Evolutionary conservation across 2,888 invertebrate species (phyloP).

Genomic region (Spisula subtruncata): DNA sequence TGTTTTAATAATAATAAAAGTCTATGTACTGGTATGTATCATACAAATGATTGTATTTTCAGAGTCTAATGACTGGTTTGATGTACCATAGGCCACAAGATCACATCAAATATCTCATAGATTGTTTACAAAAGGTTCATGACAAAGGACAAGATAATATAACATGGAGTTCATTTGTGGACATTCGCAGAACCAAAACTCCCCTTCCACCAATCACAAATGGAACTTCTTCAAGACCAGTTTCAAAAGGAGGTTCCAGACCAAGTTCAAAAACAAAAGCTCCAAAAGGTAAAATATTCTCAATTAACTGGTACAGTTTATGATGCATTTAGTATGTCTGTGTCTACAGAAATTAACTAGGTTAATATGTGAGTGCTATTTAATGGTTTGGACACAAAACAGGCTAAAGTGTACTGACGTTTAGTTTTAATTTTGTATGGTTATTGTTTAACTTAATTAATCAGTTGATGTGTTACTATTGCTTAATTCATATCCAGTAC

Average conservation of each 20-base stretch:
- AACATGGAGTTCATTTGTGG: constrained; percentile 87
- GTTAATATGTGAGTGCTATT: too few relatives aligned
- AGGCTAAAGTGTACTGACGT: too few relatives aligned
- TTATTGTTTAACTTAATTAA: too few relatives aligned
- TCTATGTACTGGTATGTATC: too few relatives aligned
- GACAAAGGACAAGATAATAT: constrained; percentile 82
- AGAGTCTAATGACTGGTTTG: constrained; percentile 89
- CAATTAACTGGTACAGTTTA: not conserved
- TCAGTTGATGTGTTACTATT: too few relatives aligned
- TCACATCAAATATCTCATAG: constrained; percentile 86
- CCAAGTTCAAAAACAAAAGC: constrained; percentile 70
- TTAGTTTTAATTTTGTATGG: too few relatives aligned
- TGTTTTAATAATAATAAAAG: too few relatives aligned
- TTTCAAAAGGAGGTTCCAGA: constrained; percentile 71
- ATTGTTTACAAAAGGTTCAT: constrained; percentile 85
- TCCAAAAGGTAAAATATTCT: constrained; percentile 54
- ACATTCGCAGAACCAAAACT: constrained; percentile 83
- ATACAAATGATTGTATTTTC: constrained; percentile 40
- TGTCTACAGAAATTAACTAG: too few relatives aligned
- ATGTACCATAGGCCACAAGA: constrained; percentile 89
- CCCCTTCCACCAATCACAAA: constrained; percentile 84
- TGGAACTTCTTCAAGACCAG: constrained; percentile 77
- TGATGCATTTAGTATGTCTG: not conserved
- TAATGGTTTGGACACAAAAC: too few relatives aligned
- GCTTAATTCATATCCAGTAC: too few relatives aligned